A percentile compares a stretch with the other conserved stretches of the same genome.
These are phyloP conservation scores for Phengaris alcon DNA, from an alignment of 2,888 invertebrate species.

Conservation along the genomic window DNA sequence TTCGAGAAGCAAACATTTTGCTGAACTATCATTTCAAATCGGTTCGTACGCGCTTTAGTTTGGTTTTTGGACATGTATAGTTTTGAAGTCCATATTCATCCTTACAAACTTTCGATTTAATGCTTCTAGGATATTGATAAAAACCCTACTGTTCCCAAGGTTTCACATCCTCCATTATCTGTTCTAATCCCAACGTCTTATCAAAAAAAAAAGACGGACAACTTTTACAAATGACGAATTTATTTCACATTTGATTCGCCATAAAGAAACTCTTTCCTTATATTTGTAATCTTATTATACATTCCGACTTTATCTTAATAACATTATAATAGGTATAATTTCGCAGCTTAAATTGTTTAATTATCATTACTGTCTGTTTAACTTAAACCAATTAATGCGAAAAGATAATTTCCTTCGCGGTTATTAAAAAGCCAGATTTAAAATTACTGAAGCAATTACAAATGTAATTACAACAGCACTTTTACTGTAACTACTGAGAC, in stretches of 20 bases:
- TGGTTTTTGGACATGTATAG: background rate
- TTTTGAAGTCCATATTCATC: background rate
- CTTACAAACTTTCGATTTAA: background rate
- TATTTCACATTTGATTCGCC: background rate
- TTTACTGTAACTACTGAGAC: background rate
- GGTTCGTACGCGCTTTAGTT: background rate
- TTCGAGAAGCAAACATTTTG: too few species aligned
- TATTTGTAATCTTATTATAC: slow-evolving; percentile 4
- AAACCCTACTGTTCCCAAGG: background rate
- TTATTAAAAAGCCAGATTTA: slow-evolving; percentile 7
- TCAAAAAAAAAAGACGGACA: background rate
- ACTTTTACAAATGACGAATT: background rate
- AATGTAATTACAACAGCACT: background rate
- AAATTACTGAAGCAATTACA: slow-evolving; percentile 1
- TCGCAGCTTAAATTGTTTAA: slow-evolving; percentile 15
- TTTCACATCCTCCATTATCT: background rate
- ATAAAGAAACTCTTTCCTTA: background rate
- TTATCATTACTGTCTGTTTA: slow-evolving; percentile 22
- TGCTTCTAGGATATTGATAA: background rate
- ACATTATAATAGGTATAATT: slow-evolving; percentile 21
- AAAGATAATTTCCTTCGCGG: slow-evolving; percentile 16
- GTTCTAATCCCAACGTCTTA: background rate
- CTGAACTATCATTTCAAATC: too few species aligned
- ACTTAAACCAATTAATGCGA: slow-evolving; percentile 22
- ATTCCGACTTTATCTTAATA: slow-evolving; percentile 9